Percentiles rank a stretch among this genome's conserved stretches.
Conservation (phyloP, 2,113 vertebrate genomes). For the Phoenicopterus ruber region DNA sequence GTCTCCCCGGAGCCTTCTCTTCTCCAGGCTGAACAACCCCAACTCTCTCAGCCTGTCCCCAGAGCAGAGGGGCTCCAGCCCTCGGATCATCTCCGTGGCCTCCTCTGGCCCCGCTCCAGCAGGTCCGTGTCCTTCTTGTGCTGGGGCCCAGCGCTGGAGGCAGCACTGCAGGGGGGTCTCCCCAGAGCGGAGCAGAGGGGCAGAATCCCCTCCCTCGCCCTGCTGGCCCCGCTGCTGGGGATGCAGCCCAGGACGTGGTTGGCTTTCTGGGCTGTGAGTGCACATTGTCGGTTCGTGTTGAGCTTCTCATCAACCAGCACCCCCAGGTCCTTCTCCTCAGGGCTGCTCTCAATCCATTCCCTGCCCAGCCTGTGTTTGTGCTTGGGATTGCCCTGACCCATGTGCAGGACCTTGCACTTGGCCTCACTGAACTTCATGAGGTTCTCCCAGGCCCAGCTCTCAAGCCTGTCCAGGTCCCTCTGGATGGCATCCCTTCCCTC, state of each 20-base stretch:
- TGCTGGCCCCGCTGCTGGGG: neutral
- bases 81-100: neutral
- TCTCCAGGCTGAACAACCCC: neutral
- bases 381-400: neutral
- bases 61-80: neutral
- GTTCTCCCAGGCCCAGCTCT: accelerated
- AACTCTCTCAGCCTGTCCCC: neutral
- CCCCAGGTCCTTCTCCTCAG: neutral
- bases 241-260: too few relatives aligned
- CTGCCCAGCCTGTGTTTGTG: neutral
- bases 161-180: neutral
- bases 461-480: too few relatives aligned
- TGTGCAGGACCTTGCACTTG: neutral
- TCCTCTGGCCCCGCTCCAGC: neutral
- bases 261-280: too few relatives aligned
- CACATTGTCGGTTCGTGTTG: neutral
- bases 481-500: neutral
- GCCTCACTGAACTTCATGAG: neutral
- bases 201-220: neutral
- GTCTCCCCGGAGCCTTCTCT: neutral
- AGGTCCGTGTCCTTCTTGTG: neutral
- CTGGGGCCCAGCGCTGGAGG: neutral
- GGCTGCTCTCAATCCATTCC: neutral
- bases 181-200: neutral
- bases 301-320: neutral